Evolutionary conservation across 2,888 invertebrate genomes (phyloP).

Genomic region (Heliconius charithonia): DNA sequence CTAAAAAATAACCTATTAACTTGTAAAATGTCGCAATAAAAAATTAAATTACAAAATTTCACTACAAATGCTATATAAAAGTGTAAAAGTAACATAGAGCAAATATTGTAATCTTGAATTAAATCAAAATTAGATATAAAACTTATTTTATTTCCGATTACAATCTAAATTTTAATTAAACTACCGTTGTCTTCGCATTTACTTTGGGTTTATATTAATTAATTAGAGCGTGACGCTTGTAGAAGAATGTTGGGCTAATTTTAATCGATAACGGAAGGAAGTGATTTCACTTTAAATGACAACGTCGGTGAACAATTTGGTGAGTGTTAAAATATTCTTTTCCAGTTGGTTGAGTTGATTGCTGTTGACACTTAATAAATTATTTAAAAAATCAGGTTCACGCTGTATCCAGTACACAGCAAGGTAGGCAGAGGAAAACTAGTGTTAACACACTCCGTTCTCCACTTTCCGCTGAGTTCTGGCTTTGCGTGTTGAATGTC

Average conservation of each 20-base stretch:
- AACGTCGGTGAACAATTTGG: conserved; percentile 6
- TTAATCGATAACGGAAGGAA: conserved; percentile 42
- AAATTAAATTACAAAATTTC: neutral
- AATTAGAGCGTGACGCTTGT: conserved; percentile 37
- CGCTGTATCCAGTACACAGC: no score
- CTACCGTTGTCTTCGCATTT: conserved; percentile 35
- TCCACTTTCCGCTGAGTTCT: no score
- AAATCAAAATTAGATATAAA: conserved; percentile 17
- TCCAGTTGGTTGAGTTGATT: neutral
- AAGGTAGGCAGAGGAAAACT: no score
- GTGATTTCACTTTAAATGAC: conserved; percentile 39
- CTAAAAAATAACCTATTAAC: no score
- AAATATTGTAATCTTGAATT: conserved; percentile 24
- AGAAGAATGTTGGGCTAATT: conserved; percentile 26
- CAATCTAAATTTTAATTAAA: conserved; percentile 30
- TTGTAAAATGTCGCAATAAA: neutral
- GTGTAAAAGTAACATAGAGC: neutral
- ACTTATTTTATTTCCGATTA: neutral
- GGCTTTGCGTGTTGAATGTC: no score
- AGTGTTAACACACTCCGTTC: no score
- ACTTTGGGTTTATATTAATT: conserved; percentile 14
- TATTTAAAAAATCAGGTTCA: no score
- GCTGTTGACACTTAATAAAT: neutral
- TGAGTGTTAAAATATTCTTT: conserved; percentile 8
- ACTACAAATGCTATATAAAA: neutral